phyloP scores from a whole-genome alignment of 2,888 invertebrate genomes.

The Dorcus parallelipipedus region DNA sequence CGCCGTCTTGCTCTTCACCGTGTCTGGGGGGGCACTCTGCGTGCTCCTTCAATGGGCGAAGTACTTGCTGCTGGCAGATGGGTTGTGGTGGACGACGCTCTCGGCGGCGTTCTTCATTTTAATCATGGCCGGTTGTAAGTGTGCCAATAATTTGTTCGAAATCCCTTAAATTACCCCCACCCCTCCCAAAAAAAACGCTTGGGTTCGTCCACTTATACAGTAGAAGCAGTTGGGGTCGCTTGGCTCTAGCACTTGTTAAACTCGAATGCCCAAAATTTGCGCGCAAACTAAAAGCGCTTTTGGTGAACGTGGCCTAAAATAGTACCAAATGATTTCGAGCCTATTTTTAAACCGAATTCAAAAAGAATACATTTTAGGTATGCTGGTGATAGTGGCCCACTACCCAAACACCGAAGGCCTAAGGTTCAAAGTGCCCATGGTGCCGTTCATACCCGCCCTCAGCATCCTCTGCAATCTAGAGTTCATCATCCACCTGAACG shows the following conservation, averaged over 20 bases:
- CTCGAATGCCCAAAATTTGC: too few species aligned
- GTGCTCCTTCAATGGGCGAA: conserved; percentile 58
- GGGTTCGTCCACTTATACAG: too few species aligned
- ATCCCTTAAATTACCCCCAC: neutral
- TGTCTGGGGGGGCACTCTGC: conserved; percentile 67
- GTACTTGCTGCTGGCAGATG: conserved; percentile 50
- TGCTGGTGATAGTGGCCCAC: conserved; percentile 66
- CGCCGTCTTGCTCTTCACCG: conserved; percentile 68
- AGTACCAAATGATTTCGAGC: too few species aligned
- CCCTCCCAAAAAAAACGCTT: neutral
- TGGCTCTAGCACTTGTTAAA: too few species aligned
- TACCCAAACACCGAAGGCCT: conserved; percentile 69
- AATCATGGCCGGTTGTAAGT: conserved; percentile 64
- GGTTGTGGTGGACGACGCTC: conserved; percentile 67
- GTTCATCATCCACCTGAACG: conserved; percentile 78
- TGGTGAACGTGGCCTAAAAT: too few species aligned
- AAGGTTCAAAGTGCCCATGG: conserved; percentile 76
- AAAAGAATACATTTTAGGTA: conserved; percentile 48
- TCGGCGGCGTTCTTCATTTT: conserved; percentile 61
- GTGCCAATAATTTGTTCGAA: neutral
- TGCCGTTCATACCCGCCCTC: conserved; percentile 73
- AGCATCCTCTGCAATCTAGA: conserved; percentile 80
- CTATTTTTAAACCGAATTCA: too few species aligned
- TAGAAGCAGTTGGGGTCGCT: too few species aligned
- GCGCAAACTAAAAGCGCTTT: too few species aligned